Evolutionary conservation across 2,797 vertebrate species (phyloP), one percentile per base, ranked within the genome.

Genomic region (Syncerus caffer): DNA sequence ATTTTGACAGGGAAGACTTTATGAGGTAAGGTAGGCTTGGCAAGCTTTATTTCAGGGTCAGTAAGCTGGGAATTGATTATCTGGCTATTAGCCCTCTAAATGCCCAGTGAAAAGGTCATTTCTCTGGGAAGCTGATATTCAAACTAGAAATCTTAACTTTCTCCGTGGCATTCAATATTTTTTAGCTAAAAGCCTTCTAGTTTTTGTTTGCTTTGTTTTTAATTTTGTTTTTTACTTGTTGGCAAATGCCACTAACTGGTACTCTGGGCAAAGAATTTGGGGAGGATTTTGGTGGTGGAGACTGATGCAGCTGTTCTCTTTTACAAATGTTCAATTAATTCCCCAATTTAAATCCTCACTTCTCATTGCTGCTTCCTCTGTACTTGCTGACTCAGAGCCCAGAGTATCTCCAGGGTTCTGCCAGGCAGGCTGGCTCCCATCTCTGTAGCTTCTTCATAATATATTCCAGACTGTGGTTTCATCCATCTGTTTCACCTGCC

Each of bases 291-390:
- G 71, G 12, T 83, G 45, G 31, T 80, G 13, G 27, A 50, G 83
- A 93, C 50, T 55, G 67, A 89, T 83, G n/a, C 78, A 97, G 88
- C 42, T 88, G 50, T 78, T 95, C 71, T 92, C 55, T 85, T 95
- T 94, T 78, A 96, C 55, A 95, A 95, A 96, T 95, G 71, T 89
- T 92, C 90, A 92, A 92, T 93, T 93, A 93, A 71, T 97, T 91
- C 76, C 57, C 53, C 50, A 92, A 64, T 92, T 97, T 93, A 97
- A 90, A 93, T 64, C 58, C 25, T 17, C 34, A 53, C 57, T 76
- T 96, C 74, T 78, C 42, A 95, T 89, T 92, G 34, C 15, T 92
- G 6, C 78, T 95, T 60, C 64, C 50, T 93, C 76, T 78, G 47
- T 78, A 90, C 55, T 95, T 84, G 85, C 88, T 98, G 90, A 95